These are phyloP conservation scores for Corythornis leucogaster DNA, from an alignment of 2,797 vertebrate genomes.

Conservation along the genomic window DNA sequence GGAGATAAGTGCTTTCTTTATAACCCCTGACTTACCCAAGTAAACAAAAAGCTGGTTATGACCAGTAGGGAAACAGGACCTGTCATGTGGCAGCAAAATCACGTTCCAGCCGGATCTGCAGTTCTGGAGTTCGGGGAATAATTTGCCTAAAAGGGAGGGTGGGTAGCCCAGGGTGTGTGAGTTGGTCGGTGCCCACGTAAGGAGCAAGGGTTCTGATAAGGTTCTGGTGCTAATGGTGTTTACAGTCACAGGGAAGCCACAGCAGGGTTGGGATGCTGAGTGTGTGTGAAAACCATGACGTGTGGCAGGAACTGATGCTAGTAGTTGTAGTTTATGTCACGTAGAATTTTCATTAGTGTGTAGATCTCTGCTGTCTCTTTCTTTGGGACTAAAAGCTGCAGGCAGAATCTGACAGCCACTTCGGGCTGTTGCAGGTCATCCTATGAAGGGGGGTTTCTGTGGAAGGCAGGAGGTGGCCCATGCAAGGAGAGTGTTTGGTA, in stretches of 20 bases:
- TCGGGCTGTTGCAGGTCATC: rapidly evolving
- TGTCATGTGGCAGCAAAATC: background rate
- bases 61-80: background rate
- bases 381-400: background rate
- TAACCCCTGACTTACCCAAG: background rate
- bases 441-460: background rate
- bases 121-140: background rate
- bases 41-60: constrained; percentile 3
- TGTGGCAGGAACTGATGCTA: background rate
- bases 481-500: background rate
- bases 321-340: background rate
- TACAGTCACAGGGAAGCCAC: rapidly evolving
- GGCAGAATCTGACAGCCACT: rapidly evolving
- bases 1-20: constrained; percentile 9
- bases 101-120: background rate
- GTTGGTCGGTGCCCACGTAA: background rate
- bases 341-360: rapidly evolving
- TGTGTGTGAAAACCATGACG: rapidly evolving
- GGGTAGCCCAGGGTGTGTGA: background rate
- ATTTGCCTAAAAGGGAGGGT: background rate
- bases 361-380: background rate
- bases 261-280: background rate
- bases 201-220: background rate
- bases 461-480: background rate
- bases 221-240: background rate